Evolutionary conservation across 2,888 invertebrate species (phyloP).

Genomic region (Beris morrisii): DNA sequence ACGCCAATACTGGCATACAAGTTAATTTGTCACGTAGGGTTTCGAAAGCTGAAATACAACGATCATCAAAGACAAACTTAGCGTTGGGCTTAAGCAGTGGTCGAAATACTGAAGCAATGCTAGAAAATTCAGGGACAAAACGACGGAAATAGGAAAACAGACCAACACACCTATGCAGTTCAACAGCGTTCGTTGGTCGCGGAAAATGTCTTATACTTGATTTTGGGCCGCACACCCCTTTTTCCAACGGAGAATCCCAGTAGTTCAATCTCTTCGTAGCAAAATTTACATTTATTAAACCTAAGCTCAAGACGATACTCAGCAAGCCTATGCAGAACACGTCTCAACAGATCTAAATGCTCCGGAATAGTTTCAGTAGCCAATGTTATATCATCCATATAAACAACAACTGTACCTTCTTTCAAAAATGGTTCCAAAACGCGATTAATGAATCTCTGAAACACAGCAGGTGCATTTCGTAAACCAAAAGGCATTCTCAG

Average conservation of each 20-base stretch:
- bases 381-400: slow-evolving; percentile 40
- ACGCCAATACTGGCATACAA: slow-evolving; percentile 42
- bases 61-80: slow-evolving; percentile 25
- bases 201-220: slow-evolving; percentile 6
- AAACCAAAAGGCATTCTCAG: no score
- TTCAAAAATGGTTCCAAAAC: slow-evolving; percentile 39
- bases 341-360: background rate
- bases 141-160: slow-evolving; percentile 38
- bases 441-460: slow-evolving; percentile 40
- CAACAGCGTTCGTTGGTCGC: slow-evolving; percentile 5
- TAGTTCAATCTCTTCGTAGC: background rate
- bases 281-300: background rate
- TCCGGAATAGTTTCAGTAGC: slow-evolving; percentile 1
- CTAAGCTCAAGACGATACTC: background rate
- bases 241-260: background rate
- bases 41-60: slow-evolving; percentile 30
- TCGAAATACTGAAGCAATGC: slow-evolving; percentile 43
- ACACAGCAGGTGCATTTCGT: slow-evolving; percentile 18
- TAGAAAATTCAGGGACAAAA: slow-evolving; percentile 38
- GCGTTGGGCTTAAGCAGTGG: slow-evolving; percentile 41
- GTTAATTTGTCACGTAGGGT: slow-evolving; percentile 31
- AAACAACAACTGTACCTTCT: slow-evolving; percentile 26
- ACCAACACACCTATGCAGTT: slow-evolving; percentile 36
- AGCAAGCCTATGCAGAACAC: background rate
- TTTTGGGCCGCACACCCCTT: background rate